phyloP scores from a whole-genome alignment of 2,113 vertebrate genomes.

The Lampris megalopsis region DNA sequence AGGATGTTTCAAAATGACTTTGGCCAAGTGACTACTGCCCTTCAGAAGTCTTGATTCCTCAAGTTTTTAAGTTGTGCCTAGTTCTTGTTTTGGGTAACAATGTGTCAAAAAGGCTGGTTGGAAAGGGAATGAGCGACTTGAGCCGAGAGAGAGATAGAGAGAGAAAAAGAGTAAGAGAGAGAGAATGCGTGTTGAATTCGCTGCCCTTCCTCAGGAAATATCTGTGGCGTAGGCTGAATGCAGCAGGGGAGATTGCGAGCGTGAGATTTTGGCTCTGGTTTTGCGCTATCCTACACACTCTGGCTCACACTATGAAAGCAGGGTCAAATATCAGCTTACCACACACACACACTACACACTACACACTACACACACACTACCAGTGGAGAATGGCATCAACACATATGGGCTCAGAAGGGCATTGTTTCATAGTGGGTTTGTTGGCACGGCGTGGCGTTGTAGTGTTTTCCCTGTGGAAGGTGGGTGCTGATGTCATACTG shows the following conservation, averaged over 20 bases:
- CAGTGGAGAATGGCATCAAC: not conserved
- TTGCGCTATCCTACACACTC: constrained; percentile 28
- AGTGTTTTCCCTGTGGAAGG: not conserved
- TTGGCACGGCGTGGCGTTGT: not conserved
- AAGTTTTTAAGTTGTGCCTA: not conserved
- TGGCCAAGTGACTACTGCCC: not conserved
- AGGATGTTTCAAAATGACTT: not conserved
- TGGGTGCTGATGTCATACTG: not conserved
- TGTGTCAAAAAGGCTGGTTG: constrained; percentile 54
- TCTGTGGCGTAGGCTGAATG: constrained; percentile 71
- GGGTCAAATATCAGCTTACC: constrained; percentile 25
- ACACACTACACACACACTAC: constrained; percentile 26
- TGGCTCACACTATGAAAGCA: constrained; percentile 39
- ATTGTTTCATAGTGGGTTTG: not conserved
- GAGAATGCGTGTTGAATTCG: constrained; percentile 69
- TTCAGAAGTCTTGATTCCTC: not conserved
- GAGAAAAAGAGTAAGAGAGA: constrained; percentile 53
- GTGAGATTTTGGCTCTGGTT: constrained; percentile 69
- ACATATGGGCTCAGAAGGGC: constrained; percentile 13
- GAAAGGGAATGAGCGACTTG: constrained; percentile 27
- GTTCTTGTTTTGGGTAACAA: constrained; percentile 58
- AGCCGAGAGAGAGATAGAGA: constrained; percentile 15
- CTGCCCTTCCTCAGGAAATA: constrained; percentile 84
- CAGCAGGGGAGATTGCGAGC: constrained; percentile 67
- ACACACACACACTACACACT: constrained; percentile 8